Base-by-base conservation (phyloP, 2,888 invertebrate genomes). In the Mesodorylaimus sp. region DNA sequence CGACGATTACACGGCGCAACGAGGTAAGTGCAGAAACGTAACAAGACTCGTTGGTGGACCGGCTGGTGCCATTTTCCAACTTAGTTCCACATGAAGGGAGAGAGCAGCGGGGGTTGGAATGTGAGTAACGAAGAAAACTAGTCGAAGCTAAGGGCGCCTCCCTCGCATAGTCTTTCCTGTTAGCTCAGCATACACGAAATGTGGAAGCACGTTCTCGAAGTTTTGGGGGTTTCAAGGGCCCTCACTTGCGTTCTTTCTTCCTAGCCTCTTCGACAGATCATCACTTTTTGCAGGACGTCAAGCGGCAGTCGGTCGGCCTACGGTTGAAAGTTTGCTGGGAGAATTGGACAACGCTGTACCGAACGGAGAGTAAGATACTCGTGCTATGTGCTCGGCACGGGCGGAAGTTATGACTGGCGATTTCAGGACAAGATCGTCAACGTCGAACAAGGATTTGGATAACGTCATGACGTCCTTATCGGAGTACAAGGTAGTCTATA, bases 391-490 rank as follows among this genome's bases (percentile, higher is more conserved):
- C 7, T 23, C 23, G 16, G 47, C 7, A 23, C 7, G 7, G 19
- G 10, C 23, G 39, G 10, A 7, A 45, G 19, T 10, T 45, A 16
- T 47, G n/a, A 24, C 46, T n/a, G 46, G n/a, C 32, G 25, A 28
- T 38, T 23, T 21, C 5, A 7, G 25, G 46, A 37, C n/a, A 16
- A 23, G 27, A 5, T n/a, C 48, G 21, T 41, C 66, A 21, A 81
- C 83, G 53, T 91, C 91, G 32, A 91, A 91, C 24, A 80, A 81
- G 68, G 91, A 93, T 68, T 75, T 93, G 53, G 91, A 93, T 64
- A 89, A 91, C 65, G 75, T 93, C 54, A 91, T 93, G 91, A 86
- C 85, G 1, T 86, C 88, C 3, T 73, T 93, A 13, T 88, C 88
- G 1, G 88, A 88, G 67, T 86, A 89, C 66, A 89, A 89, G 82